phyloP scores from a whole-genome alignment of 2,797 vertebrate genomes.

The Discoglossus pictus region DNA sequence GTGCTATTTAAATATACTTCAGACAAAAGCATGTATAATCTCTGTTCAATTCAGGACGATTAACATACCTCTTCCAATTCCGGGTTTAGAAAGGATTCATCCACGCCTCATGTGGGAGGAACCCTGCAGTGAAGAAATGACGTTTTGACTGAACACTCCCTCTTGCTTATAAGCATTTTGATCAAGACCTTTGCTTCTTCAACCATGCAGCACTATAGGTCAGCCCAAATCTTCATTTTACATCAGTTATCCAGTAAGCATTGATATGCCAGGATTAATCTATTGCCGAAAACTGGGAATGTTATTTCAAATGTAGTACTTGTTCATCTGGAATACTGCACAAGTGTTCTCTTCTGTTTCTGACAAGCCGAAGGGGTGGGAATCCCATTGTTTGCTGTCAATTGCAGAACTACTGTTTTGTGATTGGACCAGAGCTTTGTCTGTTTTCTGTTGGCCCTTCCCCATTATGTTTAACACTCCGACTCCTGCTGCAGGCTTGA shows the following conservation, averaged over 20 bases:
- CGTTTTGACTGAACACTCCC: conserved; percentile 27
- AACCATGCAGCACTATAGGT: neutral
- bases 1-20: neutral
- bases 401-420: neutral
- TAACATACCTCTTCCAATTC: conserved; percentile 20
- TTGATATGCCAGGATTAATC: conserved; percentile 13
- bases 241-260: neutral
- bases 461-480: neutral
- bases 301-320: no score
- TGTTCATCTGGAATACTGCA: neutral
- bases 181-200: neutral
- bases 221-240: no score
- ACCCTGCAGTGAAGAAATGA: conserved; percentile 2
- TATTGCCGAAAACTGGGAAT: no score
- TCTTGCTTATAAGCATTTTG: neutral
- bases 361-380: conserved; percentile 1
- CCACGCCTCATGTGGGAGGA: conserved; percentile 15
- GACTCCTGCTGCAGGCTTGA: neutral
- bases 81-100: conserved; percentile 15
- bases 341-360: neutral
- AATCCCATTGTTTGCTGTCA: neutral
- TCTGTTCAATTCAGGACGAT: neutral
- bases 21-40: neutral
- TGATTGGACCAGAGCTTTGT: conserved; percentile 29
- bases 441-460: neutral